Evolutionary conservation across 2,888 invertebrate genomes (phyloP).

Genomic region (Cybosia mesomella): DNA sequence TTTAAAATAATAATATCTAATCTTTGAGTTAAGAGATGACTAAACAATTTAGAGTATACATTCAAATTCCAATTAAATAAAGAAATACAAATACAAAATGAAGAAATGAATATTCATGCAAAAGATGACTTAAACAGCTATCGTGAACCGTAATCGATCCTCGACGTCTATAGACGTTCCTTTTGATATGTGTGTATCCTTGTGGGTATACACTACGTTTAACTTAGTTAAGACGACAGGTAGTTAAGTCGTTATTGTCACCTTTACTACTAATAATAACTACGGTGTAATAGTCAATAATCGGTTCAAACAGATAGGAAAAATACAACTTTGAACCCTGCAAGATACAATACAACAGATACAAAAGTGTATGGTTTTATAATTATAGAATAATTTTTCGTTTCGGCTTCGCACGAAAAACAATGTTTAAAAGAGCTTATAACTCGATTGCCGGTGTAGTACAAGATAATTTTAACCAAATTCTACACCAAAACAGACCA

Average conservation of each 20-base stretch:
- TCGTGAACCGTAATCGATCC: neutral
- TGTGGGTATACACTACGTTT: neutral
- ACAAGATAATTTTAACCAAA: no score
- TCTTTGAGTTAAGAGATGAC: neutral
- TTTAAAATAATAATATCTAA: neutral
- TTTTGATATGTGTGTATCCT: neutral
- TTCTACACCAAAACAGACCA: no score
- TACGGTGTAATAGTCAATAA: neutral
- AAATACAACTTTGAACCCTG: no score
- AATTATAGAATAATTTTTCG: no score
- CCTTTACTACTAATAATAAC: neutral
- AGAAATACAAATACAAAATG: no score
- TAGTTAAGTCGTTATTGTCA: no score
- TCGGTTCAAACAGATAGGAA: no score
- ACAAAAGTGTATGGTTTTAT: no score
- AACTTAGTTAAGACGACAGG: neutral
- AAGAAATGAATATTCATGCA: neutral
- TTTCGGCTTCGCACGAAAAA: no score
- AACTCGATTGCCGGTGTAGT: no score
- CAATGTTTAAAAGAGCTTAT: no score
- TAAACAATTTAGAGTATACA: neutral
- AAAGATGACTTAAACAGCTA: neutral
- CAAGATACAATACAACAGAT: no score
- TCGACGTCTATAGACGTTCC: conserved; percentile 2
- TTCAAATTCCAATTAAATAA: neutral